A percentile compares a stretch with the other conserved stretches of the same genome.
phyloP scores from a whole-genome alignment of 2,888 invertebrate genomes.

The Euproctis similis region DNA sequence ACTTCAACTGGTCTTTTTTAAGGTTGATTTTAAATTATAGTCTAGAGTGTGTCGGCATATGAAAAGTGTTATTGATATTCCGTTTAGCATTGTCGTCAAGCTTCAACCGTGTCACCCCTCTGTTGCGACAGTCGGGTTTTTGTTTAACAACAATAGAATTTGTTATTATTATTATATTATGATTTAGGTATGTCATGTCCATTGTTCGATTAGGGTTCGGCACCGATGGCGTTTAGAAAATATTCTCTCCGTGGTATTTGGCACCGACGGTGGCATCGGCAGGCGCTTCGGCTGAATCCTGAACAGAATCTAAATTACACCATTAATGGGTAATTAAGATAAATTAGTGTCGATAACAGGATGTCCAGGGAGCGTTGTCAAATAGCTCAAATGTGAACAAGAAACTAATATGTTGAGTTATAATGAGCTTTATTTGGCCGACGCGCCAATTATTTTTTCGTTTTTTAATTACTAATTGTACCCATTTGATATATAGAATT shows the following conservation, averaged over 20 bases:
- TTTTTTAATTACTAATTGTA: too few species aligned
- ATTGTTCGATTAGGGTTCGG: constrained; percentile 64
- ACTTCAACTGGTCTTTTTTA: too few species aligned
- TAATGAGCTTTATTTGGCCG: constrained; percentile 17
- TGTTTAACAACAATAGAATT: constrained; percentile 50
- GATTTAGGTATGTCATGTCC: constrained; percentile 42
- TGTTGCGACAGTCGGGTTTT: constrained; percentile 44
- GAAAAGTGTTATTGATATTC: constrained; percentile 46
- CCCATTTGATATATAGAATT: too few species aligned
- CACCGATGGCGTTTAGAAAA: constrained; percentile 44
- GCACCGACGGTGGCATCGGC: constrained; percentile 62
- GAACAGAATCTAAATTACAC: constrained; percentile 61
- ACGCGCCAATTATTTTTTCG: too few species aligned
- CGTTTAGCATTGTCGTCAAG: constrained; percentile 41
- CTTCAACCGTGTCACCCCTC: constrained; percentile 45
- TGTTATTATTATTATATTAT: constrained; percentile 34
- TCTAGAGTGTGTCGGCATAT: constrained; percentile 36
- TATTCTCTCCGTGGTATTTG: constrained; percentile 57
- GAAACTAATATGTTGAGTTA: constrained; percentile 12
- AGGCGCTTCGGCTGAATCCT: constrained; percentile 55
- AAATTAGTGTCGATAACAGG: constrained; percentile 62
- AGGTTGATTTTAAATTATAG: too few species aligned
- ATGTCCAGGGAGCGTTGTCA: constrained; percentile 47
- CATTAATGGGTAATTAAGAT: constrained; percentile 70
- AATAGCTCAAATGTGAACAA: constrained; percentile 25